Evolutionary conservation across 2,888 invertebrate genomes (phyloP).

Genomic region (Congeria kusceri): DNA sequence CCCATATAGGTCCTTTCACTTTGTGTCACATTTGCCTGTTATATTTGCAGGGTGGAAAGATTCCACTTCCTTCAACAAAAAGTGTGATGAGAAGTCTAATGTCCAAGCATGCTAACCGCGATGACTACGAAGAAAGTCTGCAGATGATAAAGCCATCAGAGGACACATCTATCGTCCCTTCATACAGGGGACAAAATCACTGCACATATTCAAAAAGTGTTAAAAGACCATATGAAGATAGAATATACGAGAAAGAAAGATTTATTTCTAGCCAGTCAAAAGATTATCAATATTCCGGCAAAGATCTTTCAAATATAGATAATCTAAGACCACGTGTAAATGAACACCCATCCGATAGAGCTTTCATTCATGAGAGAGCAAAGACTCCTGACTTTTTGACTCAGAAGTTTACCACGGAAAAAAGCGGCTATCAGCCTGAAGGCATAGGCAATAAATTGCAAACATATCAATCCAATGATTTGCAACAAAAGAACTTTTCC

Average conservation of each 20-base stretch:
- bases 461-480: no score
- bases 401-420: no score
- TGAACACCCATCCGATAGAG: conserved; percentile 22
- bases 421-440: no score
- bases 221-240: not conserved
- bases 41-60: conserved; percentile 47
- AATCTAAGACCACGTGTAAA: conserved; percentile 38
- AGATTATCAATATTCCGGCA: not conserved
- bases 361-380: conserved; percentile 34
- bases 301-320: conserved; percentile 45
- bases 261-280: conserved; percentile 7
- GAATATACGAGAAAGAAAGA: conserved; percentile 6
- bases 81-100: conserved; percentile 40
- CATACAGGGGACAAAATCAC: not conserved
- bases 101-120: conserved; percentile 6
- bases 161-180: not conserved
- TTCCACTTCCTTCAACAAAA: conserved; percentile 62
- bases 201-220: not conserved
- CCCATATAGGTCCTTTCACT: no score
- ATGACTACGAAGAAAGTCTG: conserved; percentile 31
- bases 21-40: no score
- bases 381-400: not conserved
- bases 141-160: not conserved
- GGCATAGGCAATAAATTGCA: no score
- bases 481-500: no score